These are phyloP conservation scores for Platycheirus rosarum DNA, from an alignment of 2,888 invertebrate species.

Conservation along the genomic window DNA sequence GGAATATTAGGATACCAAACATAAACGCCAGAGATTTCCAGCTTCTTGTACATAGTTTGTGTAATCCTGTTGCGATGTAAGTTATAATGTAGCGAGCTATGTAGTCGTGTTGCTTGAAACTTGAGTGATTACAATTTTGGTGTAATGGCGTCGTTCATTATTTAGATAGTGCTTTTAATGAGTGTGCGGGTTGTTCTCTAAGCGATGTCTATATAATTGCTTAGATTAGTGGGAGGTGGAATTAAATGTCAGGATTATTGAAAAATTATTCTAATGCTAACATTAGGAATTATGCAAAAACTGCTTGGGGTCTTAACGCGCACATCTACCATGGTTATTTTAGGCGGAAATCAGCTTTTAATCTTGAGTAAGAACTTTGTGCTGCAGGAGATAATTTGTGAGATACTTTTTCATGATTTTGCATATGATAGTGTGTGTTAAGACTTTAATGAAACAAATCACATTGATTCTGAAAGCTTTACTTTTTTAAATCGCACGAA, in stretches of 20 bases:
- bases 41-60: neutral
- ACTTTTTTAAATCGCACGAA: too few species aligned
- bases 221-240: neutral
- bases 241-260: conserved; percentile 13
- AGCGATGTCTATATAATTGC: conserved; percentile 3
- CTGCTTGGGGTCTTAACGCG: too few species aligned
- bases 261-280: neutral
- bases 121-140: conserved; percentile 6
- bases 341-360: too few species aligned
- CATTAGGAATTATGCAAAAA: conserved; percentile 8
- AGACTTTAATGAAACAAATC: too few species aligned
- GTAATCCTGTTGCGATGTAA: conserved; percentile 4
- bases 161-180: conserved; percentile 19
- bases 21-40: neutral
- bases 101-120: too few species aligned
- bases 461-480: too few species aligned
- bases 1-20: conserved; percentile 1
- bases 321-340: too few species aligned
- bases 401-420: too few species aligned
- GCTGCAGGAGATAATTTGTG: too few species aligned
- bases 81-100: too few species aligned
- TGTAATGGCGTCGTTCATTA: conserved; percentile 6
- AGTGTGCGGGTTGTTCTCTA: neutral
- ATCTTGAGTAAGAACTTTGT: too few species aligned
- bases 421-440: too few species aligned